Evolutionary conservation across 2,888 invertebrate genomes (phyloP), one percentile per base, ranked within the genome.

Genomic region (Ornithoptera alexandrae): DNA sequence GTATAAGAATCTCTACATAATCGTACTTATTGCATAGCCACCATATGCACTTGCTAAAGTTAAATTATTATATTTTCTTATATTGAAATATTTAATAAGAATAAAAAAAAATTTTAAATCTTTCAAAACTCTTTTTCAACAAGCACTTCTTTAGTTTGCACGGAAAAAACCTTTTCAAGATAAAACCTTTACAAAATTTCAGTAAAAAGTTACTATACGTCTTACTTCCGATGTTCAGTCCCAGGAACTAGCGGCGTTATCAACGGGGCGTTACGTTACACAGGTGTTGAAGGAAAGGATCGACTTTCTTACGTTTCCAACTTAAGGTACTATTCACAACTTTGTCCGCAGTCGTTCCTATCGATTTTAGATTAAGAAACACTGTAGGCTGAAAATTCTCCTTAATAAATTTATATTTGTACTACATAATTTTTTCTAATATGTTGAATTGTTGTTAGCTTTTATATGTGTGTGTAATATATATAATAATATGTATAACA

Each of bases 311-410:
- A 84, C 84, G 86, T 84, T 87, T 79, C 81, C 71, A 89, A 90
- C 89, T 88, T 85, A 86, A 84, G 86, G 87, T 87, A 88, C 87
- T 86, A 89, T 88, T 90, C 87, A 81, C 84, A 89, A 92, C 84
- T 91, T 90, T 86, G 84, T 85, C 86, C 84, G 79, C 81, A 88
- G 85, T 84, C 87, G 86, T 87, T 88, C 78, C 84, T 83, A 92
- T 92, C 90, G 92, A 92, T 92, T 92, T 91, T 85, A 92, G 92
- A 92, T 92, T 92, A 92, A 87, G 90, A 82, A 89, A 91, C 87
- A 89, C 85, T 77, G 86, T 83, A 86, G 83, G 87, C 85, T 85
- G 87, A 90, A 89, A 91, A 90, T 88, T 89, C 87, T 85, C 79
- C 79, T 84, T 86, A 88, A 89, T 89, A 90, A 89, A 89, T 89